A percentile compares a stretch with the other conserved stretches of the same genome.
These are phyloP conservation scores for Setophaga kirtlandii DNA, from an alignment of 2,113 vertebrate species.

Conservation along the genomic window DNA sequence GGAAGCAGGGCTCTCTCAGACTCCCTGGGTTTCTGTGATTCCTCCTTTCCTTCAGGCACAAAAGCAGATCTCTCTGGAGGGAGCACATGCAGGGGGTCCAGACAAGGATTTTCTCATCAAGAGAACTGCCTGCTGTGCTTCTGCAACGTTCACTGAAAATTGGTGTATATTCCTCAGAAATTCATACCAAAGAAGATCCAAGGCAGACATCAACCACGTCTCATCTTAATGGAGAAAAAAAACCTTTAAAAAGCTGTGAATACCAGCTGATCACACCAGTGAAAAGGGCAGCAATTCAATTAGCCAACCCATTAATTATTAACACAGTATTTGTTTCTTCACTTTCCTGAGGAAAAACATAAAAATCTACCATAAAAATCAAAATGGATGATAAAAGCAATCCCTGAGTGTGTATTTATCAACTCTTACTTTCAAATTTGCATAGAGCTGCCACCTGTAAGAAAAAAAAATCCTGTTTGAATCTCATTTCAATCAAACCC, in stretches of 20 bases:
- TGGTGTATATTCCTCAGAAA: background rate
- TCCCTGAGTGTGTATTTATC: background rate
- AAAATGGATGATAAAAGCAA: background rate
- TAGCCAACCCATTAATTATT: background rate
- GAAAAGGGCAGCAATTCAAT: slow-evolving; percentile 5
- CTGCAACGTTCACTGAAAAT: background rate
- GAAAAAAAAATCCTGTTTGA: background rate
- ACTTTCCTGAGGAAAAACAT: background rate
- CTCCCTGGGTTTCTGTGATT: background rate
- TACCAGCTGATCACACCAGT: background rate
- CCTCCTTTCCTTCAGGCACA: background rate
- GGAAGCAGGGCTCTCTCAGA: background rate
- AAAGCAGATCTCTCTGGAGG: background rate
- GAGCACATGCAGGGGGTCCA: background rate
- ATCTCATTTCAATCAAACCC: background rate
- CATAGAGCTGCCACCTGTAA: background rate
- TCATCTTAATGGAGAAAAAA: background rate
- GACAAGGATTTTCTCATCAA: background rate
- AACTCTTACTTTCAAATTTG: background rate
- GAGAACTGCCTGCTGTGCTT: background rate
- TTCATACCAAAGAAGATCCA: background rate
- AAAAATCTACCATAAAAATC: background rate
- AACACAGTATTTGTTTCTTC: background rate
- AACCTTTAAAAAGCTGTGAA: background rate
- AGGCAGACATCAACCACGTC: background rate